These are phyloP conservation scores for Macropis europaea DNA, from an alignment of 2,888 invertebrate genomes.

Conservation along the genomic window DNA sequence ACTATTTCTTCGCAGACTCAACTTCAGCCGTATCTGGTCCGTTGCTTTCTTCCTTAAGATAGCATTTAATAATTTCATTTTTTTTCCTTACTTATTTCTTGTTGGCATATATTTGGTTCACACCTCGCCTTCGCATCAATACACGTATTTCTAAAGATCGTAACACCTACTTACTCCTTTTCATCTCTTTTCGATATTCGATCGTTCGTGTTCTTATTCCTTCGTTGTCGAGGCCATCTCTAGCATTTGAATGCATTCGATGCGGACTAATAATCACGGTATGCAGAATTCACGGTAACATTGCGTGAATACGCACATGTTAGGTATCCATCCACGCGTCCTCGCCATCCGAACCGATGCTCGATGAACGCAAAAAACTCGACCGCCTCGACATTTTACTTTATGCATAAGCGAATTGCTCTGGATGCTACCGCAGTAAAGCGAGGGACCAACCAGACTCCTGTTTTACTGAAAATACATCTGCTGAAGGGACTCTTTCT, in stretches of 20 bases:
- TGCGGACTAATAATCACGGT: constrained; percentile 45
- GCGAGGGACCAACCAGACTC: too few species aligned
- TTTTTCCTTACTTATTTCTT: not conserved
- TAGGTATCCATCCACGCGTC: constrained; percentile 1
- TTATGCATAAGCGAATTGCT: too few species aligned
- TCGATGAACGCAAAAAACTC: not conserved
- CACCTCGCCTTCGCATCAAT: not conserved
- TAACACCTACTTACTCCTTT: not conserved
- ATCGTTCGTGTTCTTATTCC: not conserved
- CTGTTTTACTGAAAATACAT: too few species aligned
- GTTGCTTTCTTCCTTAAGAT: too few species aligned
- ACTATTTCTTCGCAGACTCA: not conserved
- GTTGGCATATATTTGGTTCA: not conserved
- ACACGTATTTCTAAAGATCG: not conserved
- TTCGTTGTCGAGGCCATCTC: constrained; percentile 8
- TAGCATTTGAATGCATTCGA: constrained; percentile 35
- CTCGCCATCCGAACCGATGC: not conserved
- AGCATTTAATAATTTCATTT: too few species aligned
- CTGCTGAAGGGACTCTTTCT: too few species aligned
- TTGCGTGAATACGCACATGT: not conserved
- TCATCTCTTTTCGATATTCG: not conserved
- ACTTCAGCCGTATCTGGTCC: not conserved
- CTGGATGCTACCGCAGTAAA: too few species aligned
- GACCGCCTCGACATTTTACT: too few species aligned
- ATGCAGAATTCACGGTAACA: constrained; percentile 26